Conservation (phyloP, 2,113 vertebrate genomes). For the Cololabis saira region DNA sequence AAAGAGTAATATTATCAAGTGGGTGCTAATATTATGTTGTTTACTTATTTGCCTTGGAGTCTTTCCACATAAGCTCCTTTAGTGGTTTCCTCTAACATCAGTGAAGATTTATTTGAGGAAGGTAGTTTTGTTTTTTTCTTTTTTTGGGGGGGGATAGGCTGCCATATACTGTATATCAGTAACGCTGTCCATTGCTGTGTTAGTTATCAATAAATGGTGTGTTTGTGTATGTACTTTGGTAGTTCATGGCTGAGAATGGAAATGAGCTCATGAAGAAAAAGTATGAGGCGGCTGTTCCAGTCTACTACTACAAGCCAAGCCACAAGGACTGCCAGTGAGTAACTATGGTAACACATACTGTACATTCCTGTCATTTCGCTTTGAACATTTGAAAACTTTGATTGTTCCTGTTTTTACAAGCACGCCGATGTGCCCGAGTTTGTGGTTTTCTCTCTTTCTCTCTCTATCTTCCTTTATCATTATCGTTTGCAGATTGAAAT, state of each 20-base stretch:
- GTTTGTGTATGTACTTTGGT: constrained; percentile 11
- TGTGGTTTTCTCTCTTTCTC: too few species aligned
- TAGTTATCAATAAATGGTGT: not conserved
- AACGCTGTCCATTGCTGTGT: not conserved
- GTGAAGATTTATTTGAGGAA: not conserved
- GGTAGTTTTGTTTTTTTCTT: not conserved
- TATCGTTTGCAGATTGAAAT: too few species aligned
- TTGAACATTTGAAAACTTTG: too few species aligned
- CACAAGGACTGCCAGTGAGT: constrained; percentile 87
- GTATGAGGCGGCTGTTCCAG: constrained; percentile 87
- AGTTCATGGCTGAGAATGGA: constrained; percentile 88
- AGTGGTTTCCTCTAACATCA: not conserved
- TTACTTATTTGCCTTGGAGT: not conserved
- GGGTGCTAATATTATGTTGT: not conserved
- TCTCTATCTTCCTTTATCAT: too few species aligned
- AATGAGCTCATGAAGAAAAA: constrained; percentile 83
- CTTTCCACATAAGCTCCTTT: not conserved
- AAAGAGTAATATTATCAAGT: too few species aligned
- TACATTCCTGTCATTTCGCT: too few species aligned
- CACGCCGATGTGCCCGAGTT: too few species aligned
- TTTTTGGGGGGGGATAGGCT: too few species aligned
- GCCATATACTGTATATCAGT: not conserved
- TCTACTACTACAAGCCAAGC: constrained; percentile 90
- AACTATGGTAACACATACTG: constrained; percentile 22
- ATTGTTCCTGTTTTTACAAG: too few species aligned